Conservation (phyloP, 2,113 vertebrate species). For the Gymnorhina tibicen region DNA sequence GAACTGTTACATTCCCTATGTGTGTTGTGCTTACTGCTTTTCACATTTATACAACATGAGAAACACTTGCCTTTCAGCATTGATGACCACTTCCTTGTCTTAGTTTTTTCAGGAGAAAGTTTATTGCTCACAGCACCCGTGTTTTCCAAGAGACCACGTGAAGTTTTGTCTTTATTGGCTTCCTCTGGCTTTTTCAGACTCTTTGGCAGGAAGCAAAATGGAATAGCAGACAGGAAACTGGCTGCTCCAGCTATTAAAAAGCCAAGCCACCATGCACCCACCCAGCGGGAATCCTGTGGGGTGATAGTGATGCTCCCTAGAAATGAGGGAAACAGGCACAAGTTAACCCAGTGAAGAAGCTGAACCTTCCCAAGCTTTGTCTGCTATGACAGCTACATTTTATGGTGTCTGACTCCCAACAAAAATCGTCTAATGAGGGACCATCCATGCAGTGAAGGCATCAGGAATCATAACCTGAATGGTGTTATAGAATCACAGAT, state of each 20-base stretch:
- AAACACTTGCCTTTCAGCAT: conserved; percentile 60
- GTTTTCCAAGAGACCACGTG: not conserved
- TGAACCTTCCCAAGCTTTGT: not conserved
- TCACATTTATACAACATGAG: not conserved
- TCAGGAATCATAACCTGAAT: not conserved
- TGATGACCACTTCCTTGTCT: not conserved
- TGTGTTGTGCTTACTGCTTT: not conserved
- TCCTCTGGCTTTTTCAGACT: conserved; percentile 63
- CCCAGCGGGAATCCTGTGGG: conserved; percentile 89
- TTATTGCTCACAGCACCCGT: not conserved
- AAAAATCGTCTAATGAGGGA: not conserved
- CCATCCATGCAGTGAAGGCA: not conserved
- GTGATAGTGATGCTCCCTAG: conserved; percentile 84
- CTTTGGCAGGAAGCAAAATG: conserved; percentile 89
- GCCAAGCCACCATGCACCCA: conserved; percentile 94
- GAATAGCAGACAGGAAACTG: conserved; percentile 77
- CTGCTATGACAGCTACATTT: not conserved
- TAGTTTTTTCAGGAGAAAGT: not conserved
- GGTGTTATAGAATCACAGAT: not conserved
- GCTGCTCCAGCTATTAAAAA: conserved; percentile 76
- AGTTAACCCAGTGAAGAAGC: not conserved
- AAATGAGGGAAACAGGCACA: not conserved
- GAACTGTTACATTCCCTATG: not conserved
- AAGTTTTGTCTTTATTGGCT: not conserved
- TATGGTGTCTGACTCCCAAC: not conserved